Percentiles rank a stretch among this genome's conserved stretches.
Conservation (phyloP, 2,797 vertebrate species). For the Mustela erminea region DNA sequence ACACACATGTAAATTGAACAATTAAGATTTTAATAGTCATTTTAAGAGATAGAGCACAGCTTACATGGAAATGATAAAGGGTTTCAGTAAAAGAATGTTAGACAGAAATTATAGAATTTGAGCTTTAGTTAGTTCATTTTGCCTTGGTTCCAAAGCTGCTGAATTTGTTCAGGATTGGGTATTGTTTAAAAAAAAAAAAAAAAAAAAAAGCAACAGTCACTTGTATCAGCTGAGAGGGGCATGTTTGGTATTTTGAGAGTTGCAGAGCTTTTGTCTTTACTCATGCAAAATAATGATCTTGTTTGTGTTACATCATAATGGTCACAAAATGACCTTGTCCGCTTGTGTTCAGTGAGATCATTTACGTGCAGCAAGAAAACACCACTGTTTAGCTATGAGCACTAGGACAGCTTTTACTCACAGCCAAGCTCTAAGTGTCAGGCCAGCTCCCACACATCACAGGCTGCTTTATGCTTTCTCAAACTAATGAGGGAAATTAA, state of each 20-base stretch:
- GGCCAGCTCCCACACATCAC: not conserved
- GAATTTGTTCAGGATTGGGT: not conserved
- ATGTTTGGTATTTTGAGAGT: not conserved
- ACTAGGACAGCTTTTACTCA: not conserved
- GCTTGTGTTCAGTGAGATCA: not conserved
- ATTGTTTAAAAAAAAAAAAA: not conserved
- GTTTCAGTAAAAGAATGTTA: not conserved
- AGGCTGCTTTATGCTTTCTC: not conserved
- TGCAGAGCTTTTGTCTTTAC: not conserved
- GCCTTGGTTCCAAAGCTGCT: not conserved
- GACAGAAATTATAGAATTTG: not conserved
- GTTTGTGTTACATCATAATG: not conserved
- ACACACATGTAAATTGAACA: not conserved
- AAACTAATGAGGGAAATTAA: not conserved
- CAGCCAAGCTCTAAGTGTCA: not conserved
- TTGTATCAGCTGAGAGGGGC: not conserved
- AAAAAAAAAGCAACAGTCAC: not conserved
- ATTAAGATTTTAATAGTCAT: not conserved
- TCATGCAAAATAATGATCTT: not conserved
- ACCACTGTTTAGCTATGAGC: not conserved
- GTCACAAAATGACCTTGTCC: not conserved
- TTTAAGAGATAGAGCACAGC: not conserved
- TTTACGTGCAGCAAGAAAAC: not conserved
- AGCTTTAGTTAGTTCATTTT: not conserved
- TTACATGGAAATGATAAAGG: not conserved